Conservation (phyloP, 2,888 invertebrate genomes). For the Drosophila anomelani region DNA sequence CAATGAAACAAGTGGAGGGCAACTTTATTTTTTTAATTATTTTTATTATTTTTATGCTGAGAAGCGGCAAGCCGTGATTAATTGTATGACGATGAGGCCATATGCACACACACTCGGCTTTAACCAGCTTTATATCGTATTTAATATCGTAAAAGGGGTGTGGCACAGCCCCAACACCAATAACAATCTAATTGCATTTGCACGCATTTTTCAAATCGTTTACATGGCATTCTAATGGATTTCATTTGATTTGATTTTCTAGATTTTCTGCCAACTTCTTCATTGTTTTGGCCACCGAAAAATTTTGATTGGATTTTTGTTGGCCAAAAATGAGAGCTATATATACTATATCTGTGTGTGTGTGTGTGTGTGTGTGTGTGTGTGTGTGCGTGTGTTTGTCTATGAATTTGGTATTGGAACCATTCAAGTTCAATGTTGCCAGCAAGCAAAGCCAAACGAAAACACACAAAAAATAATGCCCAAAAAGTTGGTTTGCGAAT, state of each 20-base stretch:
- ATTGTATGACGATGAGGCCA: slow-evolving; percentile 41
- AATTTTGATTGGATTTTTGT: slow-evolving; percentile 39
- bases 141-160: slow-evolving; percentile 1
- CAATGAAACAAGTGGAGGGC: slow-evolving; percentile 42
- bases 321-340: slow-evolving; percentile 9
- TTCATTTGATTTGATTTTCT: slow-evolving; percentile 48
- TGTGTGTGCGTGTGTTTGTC: slow-evolving; percentile 3
- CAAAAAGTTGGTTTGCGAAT: slow-evolving; percentile 24
- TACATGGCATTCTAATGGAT: slow-evolving; percentile 48
- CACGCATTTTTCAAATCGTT: slow-evolving; percentile 40
- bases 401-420: slow-evolving; percentile 20
- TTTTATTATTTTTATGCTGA: neutral
- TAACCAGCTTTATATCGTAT: neutral
- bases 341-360: neutral
- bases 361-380: neutral
- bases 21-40: slow-evolving; percentile 15
- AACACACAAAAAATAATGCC: slow-evolving; percentile 13
- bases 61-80: slow-evolving; percentile 46
- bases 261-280: neutral
- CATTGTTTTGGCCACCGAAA: slow-evolving; percentile 16
- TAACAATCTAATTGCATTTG: slow-evolving; percentile 47
- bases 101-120: neutral
- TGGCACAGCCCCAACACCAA: slow-evolving; percentile 2
- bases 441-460: slow-evolving; percentile 1
- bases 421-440: slow-evolving; percentile 41